Evolutionary conservation across 2,113 vertebrate species (phyloP), one percentile per base, ranked within the genome.

Genomic region (Gasterosteus aculeatus): DNA sequence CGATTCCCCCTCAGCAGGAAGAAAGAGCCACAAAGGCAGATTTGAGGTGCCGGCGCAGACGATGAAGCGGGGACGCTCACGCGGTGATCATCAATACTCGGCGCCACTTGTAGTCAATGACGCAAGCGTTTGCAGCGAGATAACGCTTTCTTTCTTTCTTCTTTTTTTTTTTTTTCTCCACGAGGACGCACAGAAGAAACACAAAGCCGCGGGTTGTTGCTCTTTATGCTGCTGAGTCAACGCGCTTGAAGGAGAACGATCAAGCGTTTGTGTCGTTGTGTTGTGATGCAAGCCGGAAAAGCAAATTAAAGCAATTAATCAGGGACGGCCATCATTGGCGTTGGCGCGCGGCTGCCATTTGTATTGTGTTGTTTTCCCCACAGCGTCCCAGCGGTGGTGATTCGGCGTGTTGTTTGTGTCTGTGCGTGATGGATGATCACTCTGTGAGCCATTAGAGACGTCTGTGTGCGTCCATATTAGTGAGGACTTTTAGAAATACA

Each of bases 251-350:
- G n/a, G n/a, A n/a, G n/a, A n/a, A n/a, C 26, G 59, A 82, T 82
- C 10, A 68, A 80, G 63, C 12, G 4, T 80, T 82, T 73, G 68
- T 38, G 35, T 5, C 35, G 72, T 73, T 82, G 73, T 75, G 66
- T 76, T 74, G 64, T 69, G 69, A 47, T 70, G 67, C 75, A 84
- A 26, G 61, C 75, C 77, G 77, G 54, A 82, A 81, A 77, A 85
- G 64, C 29, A 87, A 87, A 91, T 89, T 41, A 86, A 90, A 87
- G 80, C 72, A 78, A 83, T 89, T 85, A 74, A 81, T 92, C 87
- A 82, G 39, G 38, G 22, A 19, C 18, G 12, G 67, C n/a, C 71
- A 49, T 83, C 73, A 77, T 79, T 80, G 80, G 80, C 72, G 58
- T 57, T 26, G 78, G 61, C 74, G 66, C 61, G 69, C 61, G 68